A percentile compares a stretch with the other conserved stretches of the same genome.
These are phyloP conservation scores for Arge pagana DNA, from an alignment of 2,888 invertebrate species.

Conservation along the genomic window DNA sequence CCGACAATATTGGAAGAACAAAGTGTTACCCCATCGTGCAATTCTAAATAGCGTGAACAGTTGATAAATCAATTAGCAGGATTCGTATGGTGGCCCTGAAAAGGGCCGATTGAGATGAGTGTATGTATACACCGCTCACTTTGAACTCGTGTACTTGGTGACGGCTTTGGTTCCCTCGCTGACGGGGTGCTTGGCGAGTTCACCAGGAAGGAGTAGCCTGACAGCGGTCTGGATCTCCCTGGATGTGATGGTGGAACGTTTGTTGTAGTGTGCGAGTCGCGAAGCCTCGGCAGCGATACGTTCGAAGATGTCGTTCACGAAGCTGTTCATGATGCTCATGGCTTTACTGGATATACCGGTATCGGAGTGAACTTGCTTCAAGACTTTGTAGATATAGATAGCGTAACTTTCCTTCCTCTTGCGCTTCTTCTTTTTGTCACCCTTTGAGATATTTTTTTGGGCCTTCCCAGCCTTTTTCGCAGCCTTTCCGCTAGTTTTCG, in stretches of 20 bases:
- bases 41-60: no score
- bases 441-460: slow-evolving; percentile 53
- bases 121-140: slow-evolving; percentile 39
- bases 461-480: slow-evolving; percentile 61
- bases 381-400: slow-evolving; percentile 61
- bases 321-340: slow-evolving; percentile 64
- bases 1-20: no score
- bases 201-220: slow-evolving; percentile 70
- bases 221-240: slow-evolving; percentile 74
- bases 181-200: slow-evolving; percentile 74
- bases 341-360: slow-evolving; percentile 62
- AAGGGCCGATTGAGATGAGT: slow-evolving; percentile 10
- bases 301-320: slow-evolving; percentile 46
- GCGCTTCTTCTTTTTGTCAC: slow-evolving; percentile 54
- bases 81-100: slow-evolving; percentile 14
- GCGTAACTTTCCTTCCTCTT: slow-evolving; percentile 57
- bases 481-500: slow-evolving; percentile 55
- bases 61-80: no score
- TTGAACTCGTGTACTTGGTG: slow-evolving; percentile 62
- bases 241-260: slow-evolving; percentile 68
- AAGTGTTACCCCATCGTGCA: no score
- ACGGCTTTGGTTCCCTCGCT: slow-evolving; percentile 70
- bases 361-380: slow-evolving; percentile 63
- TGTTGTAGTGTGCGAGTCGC: slow-evolving; percentile 42
- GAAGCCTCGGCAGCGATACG: slow-evolving; percentile 45